phyloP scores from a whole-genome alignment of 2,888 invertebrate species.

The Hydrotaea diabolus region DNA sequence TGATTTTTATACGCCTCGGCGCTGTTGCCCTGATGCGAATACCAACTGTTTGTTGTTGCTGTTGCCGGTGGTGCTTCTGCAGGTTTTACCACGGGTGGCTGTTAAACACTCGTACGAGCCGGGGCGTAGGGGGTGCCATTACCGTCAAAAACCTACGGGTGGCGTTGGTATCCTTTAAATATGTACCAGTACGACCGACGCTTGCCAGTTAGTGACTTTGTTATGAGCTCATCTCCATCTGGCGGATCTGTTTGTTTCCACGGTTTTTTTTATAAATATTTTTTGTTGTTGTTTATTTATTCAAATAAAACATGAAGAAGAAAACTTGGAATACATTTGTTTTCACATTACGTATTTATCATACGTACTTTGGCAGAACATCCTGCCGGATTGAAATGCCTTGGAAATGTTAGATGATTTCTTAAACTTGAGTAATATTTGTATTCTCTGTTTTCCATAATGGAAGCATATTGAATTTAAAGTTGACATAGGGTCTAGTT shows the following conservation, averaged over 20 bases:
- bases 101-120: slow-evolving; percentile 5
- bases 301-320: neutral
- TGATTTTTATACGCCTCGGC: slow-evolving; percentile 14
- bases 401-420: slow-evolving; percentile 35
- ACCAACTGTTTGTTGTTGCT: slow-evolving; percentile 2
- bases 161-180: slow-evolving; percentile 20
- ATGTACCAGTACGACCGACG: neutral
- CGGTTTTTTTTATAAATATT: no score
- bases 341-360: slow-evolving; percentile 30
- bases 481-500: neutral
- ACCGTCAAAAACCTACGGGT: slow-evolving; percentile 42
- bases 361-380: slow-evolving; percentile 2
- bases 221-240: slow-evolving; percentile 21
- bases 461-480: neutral
- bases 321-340: slow-evolving; percentile 23
- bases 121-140: slow-evolving; percentile 33
- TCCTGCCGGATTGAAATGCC: neutral
- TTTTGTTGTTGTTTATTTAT: slow-evolving; percentile 16
- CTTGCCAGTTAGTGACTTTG: neutral
- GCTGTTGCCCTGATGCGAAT: slow-evolving; percentile 7
- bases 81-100: neutral
- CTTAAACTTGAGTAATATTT: slow-evolving; percentile 10
- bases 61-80: neutral
- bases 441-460: neutral
- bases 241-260: slow-evolving; percentile 6